Evolutionary conservation across 2,797 vertebrate species (phyloP).

Genomic region (Bryconaethiops microstoma): DNA sequence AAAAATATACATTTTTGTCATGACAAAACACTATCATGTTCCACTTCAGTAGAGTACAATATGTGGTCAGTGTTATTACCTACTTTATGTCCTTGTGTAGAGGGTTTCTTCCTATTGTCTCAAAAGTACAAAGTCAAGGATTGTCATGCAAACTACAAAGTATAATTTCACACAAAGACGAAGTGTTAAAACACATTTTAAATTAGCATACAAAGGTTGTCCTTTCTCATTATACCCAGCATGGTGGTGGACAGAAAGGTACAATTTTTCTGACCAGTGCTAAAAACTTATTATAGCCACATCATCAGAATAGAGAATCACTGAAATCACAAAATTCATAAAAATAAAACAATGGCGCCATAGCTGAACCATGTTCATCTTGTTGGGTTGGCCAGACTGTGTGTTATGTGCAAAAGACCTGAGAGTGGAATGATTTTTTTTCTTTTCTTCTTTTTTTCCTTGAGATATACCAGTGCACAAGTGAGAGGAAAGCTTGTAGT

Average conservation of each 20-base stretch:
- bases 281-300: neutral
- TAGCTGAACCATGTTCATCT: conserved; percentile 26
- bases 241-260: too few relatives aligned
- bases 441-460: conserved; percentile 18
- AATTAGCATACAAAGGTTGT: neutral
- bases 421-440: conserved; percentile 16
- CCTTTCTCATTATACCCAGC: neutral
- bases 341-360: conserved; percentile 16
- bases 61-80: neutral
- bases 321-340: neutral
- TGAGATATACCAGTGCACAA: conserved; percentile 55
- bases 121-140: neutral
- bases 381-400: conserved; percentile 36
- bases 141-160: neutral
- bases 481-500: conserved; percentile 62
- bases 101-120: neutral
- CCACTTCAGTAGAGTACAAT: neutral
- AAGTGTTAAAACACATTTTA: conserved; percentile 7
- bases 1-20: neutral
- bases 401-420: conserved; percentile 34
- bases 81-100: neutral
- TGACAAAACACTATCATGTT: neutral
- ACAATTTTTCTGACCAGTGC: neutral
- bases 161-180: neutral
- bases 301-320: neutral